Base-by-base conservation (phyloP, 64 coral and sea anemone species). In the Montipora sp. region DNA sequence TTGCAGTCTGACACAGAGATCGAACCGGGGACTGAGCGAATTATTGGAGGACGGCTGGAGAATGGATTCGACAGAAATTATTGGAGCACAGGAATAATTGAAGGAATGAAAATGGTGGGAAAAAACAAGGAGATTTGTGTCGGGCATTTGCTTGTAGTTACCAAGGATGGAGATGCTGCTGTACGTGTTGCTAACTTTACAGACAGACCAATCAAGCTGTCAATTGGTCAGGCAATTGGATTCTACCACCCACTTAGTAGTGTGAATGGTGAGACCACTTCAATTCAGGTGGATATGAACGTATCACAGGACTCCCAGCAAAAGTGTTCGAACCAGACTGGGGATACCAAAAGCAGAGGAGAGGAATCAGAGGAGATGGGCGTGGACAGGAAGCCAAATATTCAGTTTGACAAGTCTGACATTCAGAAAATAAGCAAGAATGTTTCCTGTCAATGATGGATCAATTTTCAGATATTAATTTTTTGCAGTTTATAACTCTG, bases 391-490 rank as follows among this genome's bases (percentile, higher is more conserved):
- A 69, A 69, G 66, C 66, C 66, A 20, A 20, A 69, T 69, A 69
- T 69, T 69, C 66, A 69, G 66, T 69, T 69, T 69, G n/a, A 69
- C n/a, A 69, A 69, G 66, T 69, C 66, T 69, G 66, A 69, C 66
- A 69, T 69, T 69, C 66, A 69, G 66, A 69, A 69, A 20, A 13
- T 13, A 7, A 69, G 66, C 66, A 69, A 69, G 7, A 69, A 69
- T 7, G 66, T 69, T 69, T 69, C 66, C n/a, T 69, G 66, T 69
- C 66, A 19, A 69, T 69, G 66, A 20, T 69, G 8, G 66, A 69
- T 69, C 14, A 69, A 69, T 69, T 15, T 69, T 69, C 66, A 69
- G 66, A 69, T 69, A 69, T 69, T 61, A 10, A 36, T 36, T 36
- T 57, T 57, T 57, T 57, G 53, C 53, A 57, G 53, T 57, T 57